Conservation (phyloP, 2,888 invertebrate species). For the Barypeithes pellucidus region DNA sequence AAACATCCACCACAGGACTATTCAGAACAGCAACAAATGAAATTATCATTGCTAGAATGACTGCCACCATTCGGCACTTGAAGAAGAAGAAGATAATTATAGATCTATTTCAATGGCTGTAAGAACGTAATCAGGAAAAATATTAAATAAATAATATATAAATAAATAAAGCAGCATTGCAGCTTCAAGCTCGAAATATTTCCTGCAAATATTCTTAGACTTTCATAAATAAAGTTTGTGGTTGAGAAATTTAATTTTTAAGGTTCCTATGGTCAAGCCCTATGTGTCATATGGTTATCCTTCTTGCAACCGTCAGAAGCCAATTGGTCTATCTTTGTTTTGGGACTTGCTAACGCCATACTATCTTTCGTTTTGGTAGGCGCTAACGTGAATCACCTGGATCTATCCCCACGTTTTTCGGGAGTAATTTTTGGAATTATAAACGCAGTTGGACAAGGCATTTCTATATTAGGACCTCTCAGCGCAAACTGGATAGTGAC, state of each 20-base stretch:
- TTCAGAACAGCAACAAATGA: no score
- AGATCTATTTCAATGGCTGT: no score
- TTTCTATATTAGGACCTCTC: constrained; percentile 85
- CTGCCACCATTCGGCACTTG: no score
- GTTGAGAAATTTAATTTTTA: constrained; percentile 1
- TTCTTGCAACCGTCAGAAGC: constrained; percentile 29
- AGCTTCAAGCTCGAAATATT: no score
- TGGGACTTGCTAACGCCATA: constrained; percentile 24
- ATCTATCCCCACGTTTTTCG: constrained; percentile 87
- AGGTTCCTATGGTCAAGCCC: constrained; percentile 43
- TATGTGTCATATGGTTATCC: constrained; percentile 37
- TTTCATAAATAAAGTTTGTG: no score
- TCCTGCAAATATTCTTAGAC: no score
- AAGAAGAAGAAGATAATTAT: no score
- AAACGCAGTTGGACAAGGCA: constrained; percentile 82
- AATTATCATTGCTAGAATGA: no score
- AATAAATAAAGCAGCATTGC: no score
- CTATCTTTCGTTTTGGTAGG: constrained; percentile 31
- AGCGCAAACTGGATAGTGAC: constrained; percentile 80
- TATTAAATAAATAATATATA: no score
- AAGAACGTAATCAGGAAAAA: no score
- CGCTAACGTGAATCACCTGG: constrained; percentile 84
- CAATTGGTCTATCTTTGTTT: constrained; percentile 16
- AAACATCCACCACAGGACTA: no score
- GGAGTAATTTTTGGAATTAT: constrained; percentile 89